Conservation (phyloP, 2,888 invertebrate genomes). For the Pomacea canaliculata region DNA sequence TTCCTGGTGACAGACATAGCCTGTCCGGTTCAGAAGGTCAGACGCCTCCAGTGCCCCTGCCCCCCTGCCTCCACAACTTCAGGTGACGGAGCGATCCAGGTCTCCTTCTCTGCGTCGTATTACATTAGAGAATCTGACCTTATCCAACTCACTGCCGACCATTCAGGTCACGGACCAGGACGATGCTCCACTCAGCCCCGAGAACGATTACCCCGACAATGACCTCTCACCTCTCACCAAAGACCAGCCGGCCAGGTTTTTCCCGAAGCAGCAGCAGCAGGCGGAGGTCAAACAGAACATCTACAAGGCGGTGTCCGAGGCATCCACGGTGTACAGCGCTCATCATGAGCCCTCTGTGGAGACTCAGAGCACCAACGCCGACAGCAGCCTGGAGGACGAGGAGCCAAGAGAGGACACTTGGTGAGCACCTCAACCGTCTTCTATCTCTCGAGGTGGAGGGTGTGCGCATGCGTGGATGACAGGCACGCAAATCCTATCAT, state of each 20-base stretch:
- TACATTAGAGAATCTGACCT: conserved; percentile 2
- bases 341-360: conserved; percentile 27
- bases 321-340: conserved; percentile 14
- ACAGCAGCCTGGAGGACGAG: conserved; percentile 74
- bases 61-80: neutral
- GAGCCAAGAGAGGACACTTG: conserved; percentile 84
- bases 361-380: conserved; percentile 33
- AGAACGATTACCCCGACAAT: conserved; percentile 16
- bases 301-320: conserved; percentile 14
- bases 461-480: too few species aligned
- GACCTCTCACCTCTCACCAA: conserved; percentile 14
- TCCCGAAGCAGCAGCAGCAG: neutral
- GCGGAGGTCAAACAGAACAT: neutral
- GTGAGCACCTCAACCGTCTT: conserved; percentile 63
- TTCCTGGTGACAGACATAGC: neutral
- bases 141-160: neutral
- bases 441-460: too few species aligned
- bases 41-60: neutral
- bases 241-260: neutral
- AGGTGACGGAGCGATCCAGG: neutral
- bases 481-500: too few species aligned
- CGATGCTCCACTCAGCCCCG: neutral
- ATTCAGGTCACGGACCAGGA: conserved; percentile 3
- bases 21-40: neutral
- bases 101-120: conserved; percentile 2